These are phyloP conservation scores for Eremophila alpestris DNA, from an alignment of 2,797 vertebrate genomes.

Conservation along the genomic window DNA sequence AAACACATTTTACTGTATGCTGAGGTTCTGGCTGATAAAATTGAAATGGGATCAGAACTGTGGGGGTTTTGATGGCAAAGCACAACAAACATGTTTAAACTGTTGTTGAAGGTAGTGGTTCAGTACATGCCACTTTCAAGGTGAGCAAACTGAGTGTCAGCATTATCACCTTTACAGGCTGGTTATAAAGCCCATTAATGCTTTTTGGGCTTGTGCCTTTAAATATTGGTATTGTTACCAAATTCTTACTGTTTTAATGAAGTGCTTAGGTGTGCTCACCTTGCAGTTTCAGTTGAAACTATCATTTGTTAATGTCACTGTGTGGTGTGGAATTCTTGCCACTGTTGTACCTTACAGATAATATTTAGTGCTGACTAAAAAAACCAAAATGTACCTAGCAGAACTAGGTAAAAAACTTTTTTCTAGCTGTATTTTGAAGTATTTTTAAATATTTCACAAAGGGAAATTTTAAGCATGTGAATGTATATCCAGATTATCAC, in stretches of 20 bases:
- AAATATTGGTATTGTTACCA: not conserved
- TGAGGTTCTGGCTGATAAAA: not conserved
- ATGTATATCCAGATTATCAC: not conserved
- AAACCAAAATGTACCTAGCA: not conserved
- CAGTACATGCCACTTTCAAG: not conserved
- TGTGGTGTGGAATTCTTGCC: fast-evolving
- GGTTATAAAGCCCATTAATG: not conserved
- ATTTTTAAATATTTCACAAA: not conserved
- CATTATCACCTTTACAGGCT: not conserved
- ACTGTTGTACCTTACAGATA: not conserved
- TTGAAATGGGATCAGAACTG: not conserved
- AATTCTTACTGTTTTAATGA: not conserved
- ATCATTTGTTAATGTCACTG: not conserved
- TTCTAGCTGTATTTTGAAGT: not conserved
- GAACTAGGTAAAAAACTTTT: not conserved
- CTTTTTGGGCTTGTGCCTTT: not conserved
- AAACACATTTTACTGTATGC: not conserved
- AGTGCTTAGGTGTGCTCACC: not conserved
- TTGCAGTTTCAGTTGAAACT: not conserved
- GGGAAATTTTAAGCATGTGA: not conserved
- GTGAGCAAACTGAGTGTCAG: not conserved
- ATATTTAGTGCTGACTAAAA: not conserved
- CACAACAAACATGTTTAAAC: not conserved
- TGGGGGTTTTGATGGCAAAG: not conserved
- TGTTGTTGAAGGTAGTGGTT: not conserved